Percentiles rank a stretch among this genome's conserved stretches.
Evolutionary conservation across 1,140 invertebrate genomes (phyloP).

Genomic region (Vollenhovia emeryi): DNA sequence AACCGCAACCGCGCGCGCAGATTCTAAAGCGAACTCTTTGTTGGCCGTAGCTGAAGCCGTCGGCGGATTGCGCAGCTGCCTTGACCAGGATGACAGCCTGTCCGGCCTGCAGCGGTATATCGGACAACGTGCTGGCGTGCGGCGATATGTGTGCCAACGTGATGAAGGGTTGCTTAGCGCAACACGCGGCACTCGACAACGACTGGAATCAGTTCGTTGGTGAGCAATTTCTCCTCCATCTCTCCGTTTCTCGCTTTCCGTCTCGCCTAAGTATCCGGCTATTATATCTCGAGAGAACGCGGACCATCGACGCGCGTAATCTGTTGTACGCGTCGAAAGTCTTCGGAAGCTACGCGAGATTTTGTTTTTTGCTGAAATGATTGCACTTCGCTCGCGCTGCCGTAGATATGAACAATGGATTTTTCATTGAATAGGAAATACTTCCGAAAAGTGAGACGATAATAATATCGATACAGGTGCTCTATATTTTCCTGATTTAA

Average conservation of each 20-base stretch:
- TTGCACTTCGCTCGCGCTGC: neutral
- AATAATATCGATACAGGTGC: neutral
- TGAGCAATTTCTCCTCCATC: conserved; percentile 84
- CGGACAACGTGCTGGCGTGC: conserved; percentile 90
- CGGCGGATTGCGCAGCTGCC: conserved; percentile 90
- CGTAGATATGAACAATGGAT: neutral
- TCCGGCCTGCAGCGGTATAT: conserved; percentile 92
- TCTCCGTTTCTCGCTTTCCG: neutral
- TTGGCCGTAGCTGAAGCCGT: conserved; percentile 80
- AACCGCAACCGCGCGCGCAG: neutral
- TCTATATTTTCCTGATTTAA: neutral
- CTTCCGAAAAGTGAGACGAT: neutral
- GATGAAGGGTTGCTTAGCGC: conserved; percentile 94
- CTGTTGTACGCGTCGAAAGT: neutral
- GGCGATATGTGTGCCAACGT: conserved; percentile 95
- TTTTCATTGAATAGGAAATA: neutral
- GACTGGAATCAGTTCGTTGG: conserved; percentile 97
- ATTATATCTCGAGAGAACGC: conserved; percentile 24
- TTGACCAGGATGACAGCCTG: conserved; percentile 95
- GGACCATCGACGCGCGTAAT: neutral
- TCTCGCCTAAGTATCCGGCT: neutral
- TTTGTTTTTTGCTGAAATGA: neutral
- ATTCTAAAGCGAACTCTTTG: conserved; percentile 51
- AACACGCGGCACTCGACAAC: conserved; percentile 92
- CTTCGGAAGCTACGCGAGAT: neutral